Base-by-base conservation (phyloP, 1,140 invertebrate genomes). In the Cyrtorhinus lividipennis region DNA sequence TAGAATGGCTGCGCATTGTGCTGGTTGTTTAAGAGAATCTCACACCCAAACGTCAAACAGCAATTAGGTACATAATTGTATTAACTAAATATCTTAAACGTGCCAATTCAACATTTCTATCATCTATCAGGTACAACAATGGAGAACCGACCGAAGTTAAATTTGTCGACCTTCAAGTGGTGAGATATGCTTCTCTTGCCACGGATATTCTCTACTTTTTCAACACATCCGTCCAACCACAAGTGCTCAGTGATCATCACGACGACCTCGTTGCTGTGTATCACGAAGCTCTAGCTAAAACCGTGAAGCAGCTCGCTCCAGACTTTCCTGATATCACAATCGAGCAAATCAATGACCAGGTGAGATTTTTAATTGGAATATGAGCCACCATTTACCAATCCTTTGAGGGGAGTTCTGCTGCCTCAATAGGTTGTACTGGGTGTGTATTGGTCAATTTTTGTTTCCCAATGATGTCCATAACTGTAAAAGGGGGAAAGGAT, bases 221-320 rank as follows among this genome's bases (percentile, higher is more conserved):
- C 0, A 76, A 71, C 64, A 64, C 76, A 66, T 77, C 76, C 59
- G 77, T 80, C 0, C 75, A 78, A 23, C 69, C 73, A 59, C 64
- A 73, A 5, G 72, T 81, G 24, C 70, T 79, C 5, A 62, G 69
- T 18, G 65, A 73, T 18, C 69, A 80, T 65, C 77, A 77, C 56
- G 67, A 77, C 18, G 53, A 71, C 26, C 68, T 81, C 13, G 45
- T 83, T 0, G 64, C 79, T 38, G 68, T 77, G n/a, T 83, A 83
- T 70, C 76, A 81, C 62, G 66, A 71, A n/a, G 75, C 76, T 24
- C 68, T 83, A 45, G 67, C 65, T 0, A 69, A 53, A 23, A 56
- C 53, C 13, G 24, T 66, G 1, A 38, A 15, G 0, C 10, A 48
- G 2, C 61, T 66, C 2, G 64, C 65, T 0, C 65, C 67, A 2